Evolutionary conservation across 2,888 invertebrate genomes (phyloP).

Genomic region (Anagyrus pseudococci): DNA sequence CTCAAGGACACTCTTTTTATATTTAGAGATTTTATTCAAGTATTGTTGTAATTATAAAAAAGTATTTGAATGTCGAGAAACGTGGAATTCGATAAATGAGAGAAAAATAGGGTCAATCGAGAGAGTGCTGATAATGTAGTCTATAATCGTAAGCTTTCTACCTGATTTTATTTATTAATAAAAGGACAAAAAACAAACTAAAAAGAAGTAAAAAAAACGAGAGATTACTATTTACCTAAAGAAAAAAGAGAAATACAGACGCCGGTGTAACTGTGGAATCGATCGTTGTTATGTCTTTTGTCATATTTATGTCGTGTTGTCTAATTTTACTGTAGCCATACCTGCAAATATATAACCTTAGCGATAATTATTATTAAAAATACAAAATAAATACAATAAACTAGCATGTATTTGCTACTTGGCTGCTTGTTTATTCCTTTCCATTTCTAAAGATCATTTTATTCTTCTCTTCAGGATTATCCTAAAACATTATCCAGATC

Average conservation of each 20-base stretch:
- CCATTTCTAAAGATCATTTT: too few species aligned
- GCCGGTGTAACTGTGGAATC: slow-evolving; percentile 50
- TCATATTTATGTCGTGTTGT: slow-evolving; percentile 58
- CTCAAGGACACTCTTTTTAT: too few species aligned
- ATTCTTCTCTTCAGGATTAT: too few species aligned
- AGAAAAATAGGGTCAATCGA: slow-evolving; percentile 12
- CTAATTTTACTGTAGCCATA: slow-evolving; percentile 54
- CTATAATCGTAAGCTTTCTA: slow-evolving; percentile 24
- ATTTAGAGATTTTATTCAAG: not conserved
- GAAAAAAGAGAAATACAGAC: slow-evolving; percentile 26
- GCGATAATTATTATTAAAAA: slow-evolving; percentile 39
- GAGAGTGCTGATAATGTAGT: slow-evolving; percentile 17
- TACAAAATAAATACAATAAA: slow-evolving; percentile 38
- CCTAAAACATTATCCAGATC: too few species aligned
- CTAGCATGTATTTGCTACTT: slow-evolving; percentile 33
- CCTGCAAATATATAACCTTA: slow-evolving; percentile 50
- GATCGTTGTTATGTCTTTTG: slow-evolving; percentile 57
- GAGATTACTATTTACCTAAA: slow-evolving; percentile 11
- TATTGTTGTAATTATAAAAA: slow-evolving; percentile 6
- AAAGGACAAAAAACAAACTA: slow-evolving; percentile 14
- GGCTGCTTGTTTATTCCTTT: slow-evolving; percentile 4
- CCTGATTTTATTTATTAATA: slow-evolving; percentile 21
- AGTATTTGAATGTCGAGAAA: not conserved
- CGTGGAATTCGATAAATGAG: slow-evolving; percentile 1
- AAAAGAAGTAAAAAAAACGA: slow-evolving; percentile 15